phyloP scores from a whole-genome alignment of 2,888 invertebrate genomes.

The Aspidapion aeneum region DNA sequence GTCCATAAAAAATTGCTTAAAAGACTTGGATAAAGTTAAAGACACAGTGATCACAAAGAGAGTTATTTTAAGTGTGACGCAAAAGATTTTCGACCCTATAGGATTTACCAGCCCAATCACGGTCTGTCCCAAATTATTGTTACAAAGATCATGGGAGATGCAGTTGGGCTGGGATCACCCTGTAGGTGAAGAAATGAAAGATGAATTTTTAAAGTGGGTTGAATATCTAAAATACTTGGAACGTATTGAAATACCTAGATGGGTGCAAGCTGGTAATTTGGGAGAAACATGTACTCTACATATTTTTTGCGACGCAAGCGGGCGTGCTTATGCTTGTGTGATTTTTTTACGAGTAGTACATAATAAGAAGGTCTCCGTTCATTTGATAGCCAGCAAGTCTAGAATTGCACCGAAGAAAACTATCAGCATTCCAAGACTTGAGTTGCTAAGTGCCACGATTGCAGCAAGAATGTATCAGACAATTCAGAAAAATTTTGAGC shows the following conservation, averaged over 20 bases:
- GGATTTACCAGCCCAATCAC: conserved; percentile 18
- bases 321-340: conserved; percentile 2
- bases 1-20: conserved; percentile 7
- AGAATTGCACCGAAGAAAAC: conserved; percentile 17
- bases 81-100: conserved; percentile 17
- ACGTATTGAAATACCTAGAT: conserved; percentile 17
- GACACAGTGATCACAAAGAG: conserved; percentile 9
- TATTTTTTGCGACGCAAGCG: conserved; percentile 20
- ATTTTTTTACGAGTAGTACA: neutral
- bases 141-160: conserved; percentile 17
- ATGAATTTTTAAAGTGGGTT: conserved; percentile 11
- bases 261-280: conserved; percentile 8
- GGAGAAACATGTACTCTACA: conserved; percentile 14
- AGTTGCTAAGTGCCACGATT: conserved; percentile 19
- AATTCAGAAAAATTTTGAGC: conserved; percentile 7
- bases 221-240: conserved; percentile 12
- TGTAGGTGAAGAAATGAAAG: conserved; percentile 10
- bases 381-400: conserved; percentile 17
- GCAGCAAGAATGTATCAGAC: conserved; percentile 13
- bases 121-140: conserved; percentile 18
- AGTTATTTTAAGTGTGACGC: conserved; percentile 13
- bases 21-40: neutral
- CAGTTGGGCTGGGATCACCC: conserved; percentile 18
- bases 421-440: conserved; percentile 21
- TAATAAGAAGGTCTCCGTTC: conserved; percentile 7